Evolutionary conservation across 2,797 vertebrate species (phyloP), one percentile per base, ranked within the genome.

Genomic region (Pantherophis alleghaniensis): DNA sequence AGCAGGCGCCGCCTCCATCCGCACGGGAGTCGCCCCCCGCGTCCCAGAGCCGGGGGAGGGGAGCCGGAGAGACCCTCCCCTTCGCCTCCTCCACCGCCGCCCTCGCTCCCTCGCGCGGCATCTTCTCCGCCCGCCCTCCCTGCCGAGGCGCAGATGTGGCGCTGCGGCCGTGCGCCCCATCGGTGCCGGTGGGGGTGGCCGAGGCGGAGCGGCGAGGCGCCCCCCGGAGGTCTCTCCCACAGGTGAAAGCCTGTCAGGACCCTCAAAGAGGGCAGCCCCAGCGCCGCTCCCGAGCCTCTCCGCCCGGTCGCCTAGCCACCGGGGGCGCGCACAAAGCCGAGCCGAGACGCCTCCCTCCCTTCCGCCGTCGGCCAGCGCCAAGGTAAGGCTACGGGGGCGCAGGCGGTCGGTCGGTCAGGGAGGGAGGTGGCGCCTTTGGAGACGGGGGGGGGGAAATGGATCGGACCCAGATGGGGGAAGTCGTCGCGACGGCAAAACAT

Each of bases 71-170:
- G 89, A 22, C 4, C 74, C 6, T 57, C 47, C 18, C 86, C 37
- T 57, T 74, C 55, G 59, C 18, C 94, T 88, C 9, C 51, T 9
- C 42, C 60, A 14, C 60, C 42, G 59, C 88, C 42, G 37, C 88
- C 57, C 87, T 37, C 20, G 20, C 87, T 59, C 20, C 14, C 32
- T 55, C 37, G 26, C 66, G 12, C 20, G 42, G 22, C 89, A 20
- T 4, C 57, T 92, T 93, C 95, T 91, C 88, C 88, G 95, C 94
- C 94, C 92, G 94, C 57, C 57, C 94, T 93, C 94, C 94, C 79
- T 95, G 96, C 95, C 14, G 91, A 96, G 97, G 96, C 97, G 97
- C 97, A 97, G 97, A 97, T 96, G 97, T 97, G 97, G 97, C 97
- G 97, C 96, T 95, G 97, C 96, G 96, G 97, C 97, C 95, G 96